Evolutionary conservation across 2,888 invertebrate genomes (phyloP).

Genomic region (Eristalis pertinax): DNA sequence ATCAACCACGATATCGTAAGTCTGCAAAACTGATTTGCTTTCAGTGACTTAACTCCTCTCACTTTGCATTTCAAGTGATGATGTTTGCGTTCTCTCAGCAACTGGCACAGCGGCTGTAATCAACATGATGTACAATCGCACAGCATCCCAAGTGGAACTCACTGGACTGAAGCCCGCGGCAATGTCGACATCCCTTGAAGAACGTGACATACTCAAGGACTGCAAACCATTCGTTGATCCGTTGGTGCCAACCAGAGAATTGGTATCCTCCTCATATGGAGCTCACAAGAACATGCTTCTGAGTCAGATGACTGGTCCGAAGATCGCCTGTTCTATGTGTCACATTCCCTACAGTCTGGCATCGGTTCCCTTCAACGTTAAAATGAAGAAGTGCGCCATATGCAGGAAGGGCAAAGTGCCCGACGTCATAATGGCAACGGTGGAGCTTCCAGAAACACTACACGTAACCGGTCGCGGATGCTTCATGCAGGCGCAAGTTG

Average conservation of each 20-base stretch:
- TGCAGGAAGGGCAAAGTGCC: slow-evolving; percentile 93
- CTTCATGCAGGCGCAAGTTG: slow-evolving; percentile 88
- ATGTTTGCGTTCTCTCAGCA: slow-evolving; percentile 96
- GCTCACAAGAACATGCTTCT: slow-evolving; percentile 49
- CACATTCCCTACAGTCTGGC: slow-evolving; percentile 93
- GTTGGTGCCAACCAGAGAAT: slow-evolving; percentile 73
- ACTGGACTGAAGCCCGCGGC: slow-evolving; percentile 75
- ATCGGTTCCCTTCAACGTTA: slow-evolving; percentile 88
- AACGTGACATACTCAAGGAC: slow-evolving; percentile 79
- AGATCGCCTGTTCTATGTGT: slow-evolving; percentile 81
- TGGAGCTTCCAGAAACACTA: slow-evolving; percentile 90
- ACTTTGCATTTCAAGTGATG: slow-evolving; percentile 86
- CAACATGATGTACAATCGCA: slow-evolving; percentile 83
- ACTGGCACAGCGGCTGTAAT: slow-evolving; percentile 96
- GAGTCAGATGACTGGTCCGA: slow-evolving; percentile 43
- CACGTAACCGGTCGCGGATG: slow-evolving; percentile 87
- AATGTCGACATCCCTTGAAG: slow-evolving; percentile 83
- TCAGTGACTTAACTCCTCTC: neutral
- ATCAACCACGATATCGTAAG: slow-evolving; percentile 94
- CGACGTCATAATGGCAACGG: slow-evolving; percentile 93
- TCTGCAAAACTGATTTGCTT: neutral
- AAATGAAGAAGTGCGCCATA: slow-evolving; percentile 87
- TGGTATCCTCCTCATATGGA: slow-evolving; percentile 74
- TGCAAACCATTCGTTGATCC: slow-evolving; percentile 53
- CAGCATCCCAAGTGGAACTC: slow-evolving; percentile 79